Base-by-base conservation (phyloP, 2,888 invertebrate genomes). In the Silvanus unidentatus region DNA sequence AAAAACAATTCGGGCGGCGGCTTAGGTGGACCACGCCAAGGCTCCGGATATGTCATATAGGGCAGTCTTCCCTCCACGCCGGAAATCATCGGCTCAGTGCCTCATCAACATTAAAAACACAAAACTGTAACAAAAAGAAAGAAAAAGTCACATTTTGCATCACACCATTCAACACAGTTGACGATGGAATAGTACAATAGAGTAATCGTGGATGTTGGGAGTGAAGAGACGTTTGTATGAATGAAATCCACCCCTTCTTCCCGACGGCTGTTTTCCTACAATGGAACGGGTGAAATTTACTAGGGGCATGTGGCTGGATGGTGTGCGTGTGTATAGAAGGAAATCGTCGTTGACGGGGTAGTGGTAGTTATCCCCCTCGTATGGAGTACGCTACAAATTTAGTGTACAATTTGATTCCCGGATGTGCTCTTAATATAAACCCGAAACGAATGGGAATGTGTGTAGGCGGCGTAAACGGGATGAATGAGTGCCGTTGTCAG, bases 1-100 rank as follows among this genome's bases (percentile, higher is more conserved):
- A 82, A 75, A 73, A 82, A 83, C 73, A 82, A 81, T 72, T 82
- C 82, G 52, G 74, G 73, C 47, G 73, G 75, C 63, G 75, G 76
- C 53, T 68, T 69, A 49, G 69, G 69, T 66, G 75, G 76, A 66
- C 77, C 76, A 70, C 77, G 75, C 73, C 77, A 77, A 68, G 75
- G 76, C 66, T 78, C 76, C 65, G 77, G 77, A 74, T 72, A 72
- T 56, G 71, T 72, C 72, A 72, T 72, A 64, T 71, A 70, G 60
- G 68, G 65, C 56, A 68, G 57, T 66, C 75, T 76, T 74, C 80
- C 80, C 77, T 81, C 82, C 76, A 81, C 77, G 71, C 79, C 80
- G 68, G 81, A 80, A 77, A 82, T 81, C 82, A 82, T 82, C 77
- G 78, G 76, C 69, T 59, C 59, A 49, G 46, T 38, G 48, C 53